A percentile compares a stretch with the other conserved stretches of the same genome.
phyloP scores from a whole-genome alignment of 2,888 invertebrate species.

The Ommatoiulus sabulosus region DNA sequence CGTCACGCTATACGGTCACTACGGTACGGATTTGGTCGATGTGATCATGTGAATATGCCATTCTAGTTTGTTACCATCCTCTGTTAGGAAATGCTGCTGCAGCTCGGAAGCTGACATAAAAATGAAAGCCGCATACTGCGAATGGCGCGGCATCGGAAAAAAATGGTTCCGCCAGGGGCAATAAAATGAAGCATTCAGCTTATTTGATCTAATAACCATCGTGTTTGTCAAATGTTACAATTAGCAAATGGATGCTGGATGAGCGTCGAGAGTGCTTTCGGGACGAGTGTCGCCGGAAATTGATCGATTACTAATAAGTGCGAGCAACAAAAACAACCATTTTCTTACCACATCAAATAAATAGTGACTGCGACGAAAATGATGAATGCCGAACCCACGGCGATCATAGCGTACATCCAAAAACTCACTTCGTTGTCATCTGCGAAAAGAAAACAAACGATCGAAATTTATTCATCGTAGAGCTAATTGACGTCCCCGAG shows the following conservation, averaged over 20 bases:
- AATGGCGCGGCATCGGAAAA: background rate
- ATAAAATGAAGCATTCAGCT: background rate
- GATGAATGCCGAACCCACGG: constrained; percentile 60
- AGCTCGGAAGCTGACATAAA: background rate
- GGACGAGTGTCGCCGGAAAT: background rate
- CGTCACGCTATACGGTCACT: too few species aligned
- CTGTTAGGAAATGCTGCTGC: background rate
- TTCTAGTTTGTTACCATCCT: too few species aligned
- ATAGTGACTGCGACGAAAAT: constrained; percentile 60
- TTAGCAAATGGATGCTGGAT: background rate
- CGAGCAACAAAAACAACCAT: background rate
- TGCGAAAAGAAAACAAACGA: constrained; percentile 51
- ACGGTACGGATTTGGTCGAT: too few species aligned
- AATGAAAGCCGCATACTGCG: background rate
- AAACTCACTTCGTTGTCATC: constrained; percentile 60
- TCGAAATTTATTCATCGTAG: background rate
- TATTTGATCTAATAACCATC: background rate
- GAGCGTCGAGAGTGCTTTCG: background rate
- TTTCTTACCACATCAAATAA: constrained; percentile 60
- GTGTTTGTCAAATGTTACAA: background rate
- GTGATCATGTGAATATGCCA: too few species aligned
- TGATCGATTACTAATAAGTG: constrained; percentile 7
- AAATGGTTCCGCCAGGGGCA: background rate
- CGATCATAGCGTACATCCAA: constrained; percentile 61
- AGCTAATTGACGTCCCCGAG: background rate